phyloP scores from a whole-genome alignment of 2,113 vertebrate genomes.

The Thalassarche chlororhynchos region DNA sequence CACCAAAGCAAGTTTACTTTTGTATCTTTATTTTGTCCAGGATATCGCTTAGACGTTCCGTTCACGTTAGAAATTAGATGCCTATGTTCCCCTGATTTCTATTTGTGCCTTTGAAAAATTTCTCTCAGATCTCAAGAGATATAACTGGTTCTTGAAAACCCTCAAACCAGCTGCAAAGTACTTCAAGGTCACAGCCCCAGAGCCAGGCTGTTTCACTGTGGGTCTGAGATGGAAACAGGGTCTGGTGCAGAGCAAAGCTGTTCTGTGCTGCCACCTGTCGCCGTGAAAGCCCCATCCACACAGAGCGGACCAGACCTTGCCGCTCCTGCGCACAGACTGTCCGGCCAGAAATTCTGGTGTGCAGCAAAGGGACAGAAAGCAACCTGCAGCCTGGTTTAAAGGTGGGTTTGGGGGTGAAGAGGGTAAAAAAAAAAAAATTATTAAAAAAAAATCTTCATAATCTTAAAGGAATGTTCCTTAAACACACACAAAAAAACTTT shows the following conservation, averaged over 20 bases:
- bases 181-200: not conserved
- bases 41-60: rapidly evolving
- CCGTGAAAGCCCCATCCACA: not conserved
- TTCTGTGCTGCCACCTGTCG: constrained; percentile 45
- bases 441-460: not conserved
- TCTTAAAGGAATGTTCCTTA: not conserved
- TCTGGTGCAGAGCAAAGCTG: not conserved
- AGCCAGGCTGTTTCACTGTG: not conserved
- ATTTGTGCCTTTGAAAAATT: not conserved
- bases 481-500: not conserved
- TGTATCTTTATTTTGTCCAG: not conserved
- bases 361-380: not conserved
- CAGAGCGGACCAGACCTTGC: not conserved
- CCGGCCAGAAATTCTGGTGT: not conserved
- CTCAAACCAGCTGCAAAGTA: not conserved
- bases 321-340: not conserved
- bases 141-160: not conserved
- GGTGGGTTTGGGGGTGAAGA: not conserved
- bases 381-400: not conserved
- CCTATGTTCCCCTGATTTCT: not conserved
- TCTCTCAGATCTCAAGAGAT: not conserved
- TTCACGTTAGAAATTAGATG: not conserved
- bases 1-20: not conserved
- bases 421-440: not conserved
- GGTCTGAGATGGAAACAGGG: not conserved